These are phyloP conservation scores for Falco concolor DNA, from an alignment of 2,797 vertebrate species.

Conservation along the genomic window DNA sequence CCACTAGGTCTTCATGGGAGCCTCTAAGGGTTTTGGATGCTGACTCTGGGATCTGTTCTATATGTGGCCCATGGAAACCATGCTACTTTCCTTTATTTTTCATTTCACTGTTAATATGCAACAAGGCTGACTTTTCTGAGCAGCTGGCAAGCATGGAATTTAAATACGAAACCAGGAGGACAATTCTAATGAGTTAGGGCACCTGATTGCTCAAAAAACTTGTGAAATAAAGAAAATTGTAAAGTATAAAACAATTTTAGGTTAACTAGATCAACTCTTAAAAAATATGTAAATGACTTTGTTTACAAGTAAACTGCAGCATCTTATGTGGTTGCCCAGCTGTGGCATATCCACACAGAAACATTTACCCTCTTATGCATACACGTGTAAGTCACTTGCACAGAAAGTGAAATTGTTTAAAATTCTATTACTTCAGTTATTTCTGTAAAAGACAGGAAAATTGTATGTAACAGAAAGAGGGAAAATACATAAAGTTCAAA, in stretches of 20 bases:
- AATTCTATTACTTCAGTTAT: not conserved
- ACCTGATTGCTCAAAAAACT: not conserved
- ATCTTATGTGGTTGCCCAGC: not conserved
- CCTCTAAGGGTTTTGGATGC: not conserved
- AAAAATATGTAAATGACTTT: not conserved
- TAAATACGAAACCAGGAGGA: not conserved
- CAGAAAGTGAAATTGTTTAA: not conserved
- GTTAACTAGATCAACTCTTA: not conserved
- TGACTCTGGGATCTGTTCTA: not conserved
- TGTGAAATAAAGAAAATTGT: not conserved
- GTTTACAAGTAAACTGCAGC: not conserved
- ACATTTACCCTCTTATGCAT: not conserved
- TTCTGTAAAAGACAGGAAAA: not conserved
- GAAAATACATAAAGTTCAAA: not conserved
- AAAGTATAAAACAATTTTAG: not conserved
- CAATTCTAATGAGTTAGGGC: not conserved
- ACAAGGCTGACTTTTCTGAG: not conserved
- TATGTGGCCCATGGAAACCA: not conserved
- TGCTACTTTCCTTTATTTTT: not conserved
- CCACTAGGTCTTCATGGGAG: not conserved
- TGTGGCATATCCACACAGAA: not conserved
- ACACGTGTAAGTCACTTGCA: accelerated
- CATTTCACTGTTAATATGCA: not conserved
- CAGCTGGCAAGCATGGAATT: not conserved
- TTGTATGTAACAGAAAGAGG: not conserved